Base-by-base conservation (phyloP, 2,113 vertebrate species). In the Oreochromis tanganicae region DNA sequence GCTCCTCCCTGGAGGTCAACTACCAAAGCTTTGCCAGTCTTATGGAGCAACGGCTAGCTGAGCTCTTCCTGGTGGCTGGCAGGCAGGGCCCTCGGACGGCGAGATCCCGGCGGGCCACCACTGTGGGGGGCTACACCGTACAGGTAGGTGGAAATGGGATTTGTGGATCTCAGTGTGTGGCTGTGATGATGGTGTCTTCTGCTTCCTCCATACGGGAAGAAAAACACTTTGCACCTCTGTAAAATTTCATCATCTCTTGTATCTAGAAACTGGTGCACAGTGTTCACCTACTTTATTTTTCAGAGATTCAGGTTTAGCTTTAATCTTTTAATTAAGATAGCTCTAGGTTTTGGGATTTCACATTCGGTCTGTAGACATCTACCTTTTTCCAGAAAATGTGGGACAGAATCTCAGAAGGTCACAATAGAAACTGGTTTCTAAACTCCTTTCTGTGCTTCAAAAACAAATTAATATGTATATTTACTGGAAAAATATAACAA, bases 11-110 rank as follows among this genome's bases (percentile, higher is more conserved):
- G 94, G 98, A 98, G 85, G 94, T 96, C 68, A 98, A 98, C 96
- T 99, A 99, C 89, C 98, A 99, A 96, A 99, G 98, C 95, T 99
- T 99, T 48, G 97, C 99, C 57, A 97, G 97, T 8, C 81, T 99
- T 87, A 99, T 99, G 99, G 99, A 99, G 94, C 98, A 98, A 94
- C 97, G 99, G 6, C 85, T 99, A 94, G 98, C 98, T 4, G 97
- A 98, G 11, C 97, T 99, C 1, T 99, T 99, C 84, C 96, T 98
- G 95, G 97, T 98, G 88, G 98, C 98, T 3, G 97, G 98, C 57
- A 97, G 98, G 63, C 98, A 98, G 91, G 97, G 97, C 12, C 27
- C 93, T 9, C 85, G 79, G 27, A 38, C 86, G 2, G 92, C 94
- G 1, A 81, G 98, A 0, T 97, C 98, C 84, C 96, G 94, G 81